Evolutionary conservation across 2,888 invertebrate species (phyloP).

Genomic region (Mystacides longicornis): DNA sequence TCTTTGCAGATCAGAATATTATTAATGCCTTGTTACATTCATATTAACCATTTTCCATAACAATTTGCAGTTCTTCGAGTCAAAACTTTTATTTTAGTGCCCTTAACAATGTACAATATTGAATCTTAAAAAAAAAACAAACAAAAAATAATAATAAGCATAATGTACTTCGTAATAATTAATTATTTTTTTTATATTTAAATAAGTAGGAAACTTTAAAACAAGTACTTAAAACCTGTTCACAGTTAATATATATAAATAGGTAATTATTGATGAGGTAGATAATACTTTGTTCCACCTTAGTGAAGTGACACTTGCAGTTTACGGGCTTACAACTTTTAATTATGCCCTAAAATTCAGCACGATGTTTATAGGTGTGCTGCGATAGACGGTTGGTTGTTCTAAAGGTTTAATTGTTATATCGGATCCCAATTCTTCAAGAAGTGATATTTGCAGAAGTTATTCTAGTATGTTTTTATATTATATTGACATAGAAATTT

Average conservation of each 20-base stretch:
- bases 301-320: no score
- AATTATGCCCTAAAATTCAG: no score
- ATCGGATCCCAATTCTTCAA: no score
- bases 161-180: background rate
- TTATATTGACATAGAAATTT: no score
- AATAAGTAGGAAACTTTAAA: background rate
- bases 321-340: no score
- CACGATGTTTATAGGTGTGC: no score
- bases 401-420: no score
- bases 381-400: no score
- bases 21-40: background rate
- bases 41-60: background rate
- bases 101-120: constrained; percentile 13
- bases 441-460: no score
- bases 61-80: no score
- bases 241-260: constrained; percentile 20
- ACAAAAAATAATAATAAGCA: constrained; percentile 3
- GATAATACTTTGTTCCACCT: constrained; percentile 15
- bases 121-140: constrained; percentile 9
- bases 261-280: constrained; percentile 26
- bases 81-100: background rate
- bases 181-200: background rate
- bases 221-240: constrained; percentile 9
- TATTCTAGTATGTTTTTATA: no score
- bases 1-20: no score